These are phyloP conservation scores for Drosophila vallismaia DNA, from an alignment of 2,888 invertebrate species.

Conservation along the genomic window DNA sequence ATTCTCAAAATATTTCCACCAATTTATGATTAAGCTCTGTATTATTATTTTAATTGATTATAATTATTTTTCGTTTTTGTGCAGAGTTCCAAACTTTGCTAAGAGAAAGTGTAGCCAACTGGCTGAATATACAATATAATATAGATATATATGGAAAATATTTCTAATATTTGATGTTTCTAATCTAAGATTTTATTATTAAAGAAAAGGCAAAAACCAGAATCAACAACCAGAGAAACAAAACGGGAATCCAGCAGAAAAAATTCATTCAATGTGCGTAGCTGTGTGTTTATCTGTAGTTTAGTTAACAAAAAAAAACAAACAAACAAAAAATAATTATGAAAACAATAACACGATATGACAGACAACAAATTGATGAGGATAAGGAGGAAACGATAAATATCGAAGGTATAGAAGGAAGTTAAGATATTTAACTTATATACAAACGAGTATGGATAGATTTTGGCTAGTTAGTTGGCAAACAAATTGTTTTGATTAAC, in stretches of 20 bases:
- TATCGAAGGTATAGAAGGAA: conserved; percentile 17
- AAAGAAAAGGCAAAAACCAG: conserved; percentile 39
- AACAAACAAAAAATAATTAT: conserved; percentile 5
- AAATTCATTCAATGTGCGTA: conserved; percentile 73
- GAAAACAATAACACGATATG: conserved; percentile 38
- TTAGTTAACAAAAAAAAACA: conserved; percentile 55
- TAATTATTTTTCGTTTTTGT: conserved; percentile 32
- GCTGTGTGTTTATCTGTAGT: conserved; percentile 74
- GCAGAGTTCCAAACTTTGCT: conserved; percentile 68
- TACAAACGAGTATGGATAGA: conserved; percentile 18
- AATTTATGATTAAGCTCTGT: conserved; percentile 41
- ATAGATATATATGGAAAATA: conserved; percentile 60
- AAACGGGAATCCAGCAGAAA: conserved; percentile 47
- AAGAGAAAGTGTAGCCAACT: conserved; percentile 28
- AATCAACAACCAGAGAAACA: conserved; percentile 34
- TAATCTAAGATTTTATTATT: conserved; percentile 78
- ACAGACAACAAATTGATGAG: conserved; percentile 32
- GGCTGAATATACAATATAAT: conserved; percentile 56
- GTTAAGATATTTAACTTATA: conserved; percentile 52
- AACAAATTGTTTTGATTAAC: conserved; percentile 56
- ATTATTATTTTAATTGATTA: conserved; percentile 48
- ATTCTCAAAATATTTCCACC: conserved; percentile 40
- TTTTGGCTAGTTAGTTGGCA: conserved; percentile 46
- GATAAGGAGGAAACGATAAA: conserved; percentile 11
- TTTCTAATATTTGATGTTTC: conserved; percentile 77